Percentiles rank a stretch among this genome's conserved stretches.
phyloP scores from a whole-genome alignment of 2,797 vertebrate genomes.

The Parauchenoglanis punctatus region DNA sequence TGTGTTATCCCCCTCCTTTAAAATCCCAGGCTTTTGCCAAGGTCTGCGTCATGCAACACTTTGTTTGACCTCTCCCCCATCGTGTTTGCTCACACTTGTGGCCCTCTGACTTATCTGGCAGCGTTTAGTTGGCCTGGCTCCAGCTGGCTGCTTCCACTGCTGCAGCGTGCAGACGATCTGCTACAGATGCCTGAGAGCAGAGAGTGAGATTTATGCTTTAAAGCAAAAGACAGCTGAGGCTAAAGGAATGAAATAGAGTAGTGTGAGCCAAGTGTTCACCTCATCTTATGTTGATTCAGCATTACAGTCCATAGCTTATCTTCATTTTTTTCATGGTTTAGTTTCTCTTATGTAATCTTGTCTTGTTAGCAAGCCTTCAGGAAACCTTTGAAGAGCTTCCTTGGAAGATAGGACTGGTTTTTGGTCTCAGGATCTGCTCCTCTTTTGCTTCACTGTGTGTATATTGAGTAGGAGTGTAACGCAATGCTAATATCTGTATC shows the following conservation, averaged over 20 bases:
- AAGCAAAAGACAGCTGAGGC: conserved; percentile 38
- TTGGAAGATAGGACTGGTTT: background rate
- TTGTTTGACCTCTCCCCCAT: conserved; percentile 64
- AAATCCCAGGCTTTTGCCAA: conserved; percentile 59
- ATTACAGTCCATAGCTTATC: background rate
- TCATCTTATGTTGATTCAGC: conserved; percentile 44
- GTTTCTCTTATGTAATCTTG: conserved; percentile 9
- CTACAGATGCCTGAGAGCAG: conserved; percentile 53
- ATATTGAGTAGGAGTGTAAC: background rate
- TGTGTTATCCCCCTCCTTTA: conserved; percentile 43
- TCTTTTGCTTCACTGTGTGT: background rate
- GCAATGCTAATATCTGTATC: background rate
- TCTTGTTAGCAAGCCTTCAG: background rate
- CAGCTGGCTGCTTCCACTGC: conserved; percentile 61
- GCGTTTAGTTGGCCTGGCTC: conserved; percentile 63
- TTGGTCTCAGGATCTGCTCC: background rate
- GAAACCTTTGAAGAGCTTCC: background rate
- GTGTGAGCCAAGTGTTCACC: conserved; percentile 47
- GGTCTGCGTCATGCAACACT: conserved; percentile 63
- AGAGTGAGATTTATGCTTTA: conserved; percentile 46
- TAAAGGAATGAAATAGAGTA: conserved; percentile 26
- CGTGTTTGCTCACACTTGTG: conserved; percentile 60
- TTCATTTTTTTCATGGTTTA: background rate
- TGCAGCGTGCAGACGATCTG: conserved; percentile 43
- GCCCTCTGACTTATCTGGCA: conserved; percentile 64